phyloP scores from a whole-genome alignment of 2,113 vertebrate genomes.

The Centropus bengalensis region DNA sequence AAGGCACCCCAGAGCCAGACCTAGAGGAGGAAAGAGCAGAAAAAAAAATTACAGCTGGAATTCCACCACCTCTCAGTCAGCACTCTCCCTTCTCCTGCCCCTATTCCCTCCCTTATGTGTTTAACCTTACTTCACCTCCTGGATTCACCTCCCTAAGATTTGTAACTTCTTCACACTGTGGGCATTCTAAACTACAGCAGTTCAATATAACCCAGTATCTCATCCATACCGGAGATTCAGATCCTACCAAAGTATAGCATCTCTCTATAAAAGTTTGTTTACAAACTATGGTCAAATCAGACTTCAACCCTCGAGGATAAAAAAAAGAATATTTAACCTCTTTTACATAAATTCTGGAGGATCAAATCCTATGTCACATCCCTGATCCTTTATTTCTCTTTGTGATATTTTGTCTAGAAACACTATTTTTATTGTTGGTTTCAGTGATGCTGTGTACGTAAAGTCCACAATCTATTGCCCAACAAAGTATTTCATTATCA shows the following conservation, averaged over 20 bases:
- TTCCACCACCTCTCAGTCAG: not conserved
- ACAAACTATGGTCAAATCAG: not conserved
- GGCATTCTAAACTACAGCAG: not conserved
- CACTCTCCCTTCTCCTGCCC: not conserved
- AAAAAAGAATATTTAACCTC: not conserved
- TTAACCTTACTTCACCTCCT: not conserved
- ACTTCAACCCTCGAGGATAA: not conserved
- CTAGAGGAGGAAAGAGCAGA: slow-evolving; percentile 49
- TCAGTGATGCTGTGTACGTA: not conserved
- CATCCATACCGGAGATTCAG: not conserved
- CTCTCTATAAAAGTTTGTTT: not conserved
- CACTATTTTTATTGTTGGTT: not conserved
- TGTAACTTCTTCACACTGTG: not conserved
- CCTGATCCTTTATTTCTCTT: not conserved
- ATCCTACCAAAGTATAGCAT: not conserved
- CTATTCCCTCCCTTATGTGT: not conserved
- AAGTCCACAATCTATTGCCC: not conserved
- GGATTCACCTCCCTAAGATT: not conserved
- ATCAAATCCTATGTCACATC: not conserved
- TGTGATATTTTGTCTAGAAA: not conserved
- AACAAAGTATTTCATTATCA: not conserved
- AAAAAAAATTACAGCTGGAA: slow-evolving; percentile 7
- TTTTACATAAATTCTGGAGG: not conserved
- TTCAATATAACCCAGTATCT: not conserved
- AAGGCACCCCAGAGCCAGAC: not conserved